Evolutionary conservation across 2,888 invertebrate species (phyloP), one percentile per base, ranked within the genome.

Genomic region (Tachina fera): DNA sequence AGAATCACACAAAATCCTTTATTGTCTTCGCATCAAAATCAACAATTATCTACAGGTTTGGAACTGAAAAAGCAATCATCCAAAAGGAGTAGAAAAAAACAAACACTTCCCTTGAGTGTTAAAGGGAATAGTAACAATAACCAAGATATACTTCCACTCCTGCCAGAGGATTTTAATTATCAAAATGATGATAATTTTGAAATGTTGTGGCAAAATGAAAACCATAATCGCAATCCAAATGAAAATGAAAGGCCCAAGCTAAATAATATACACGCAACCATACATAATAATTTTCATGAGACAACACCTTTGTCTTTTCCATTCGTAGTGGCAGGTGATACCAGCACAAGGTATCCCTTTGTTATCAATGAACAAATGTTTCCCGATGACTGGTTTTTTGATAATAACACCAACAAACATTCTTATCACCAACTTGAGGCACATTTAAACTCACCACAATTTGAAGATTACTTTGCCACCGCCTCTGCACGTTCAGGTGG

Each of bases 401-500:
- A 86, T 22, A 76, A 53, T n/a, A 76, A 81, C 49, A 76, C 71
- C 43, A 84, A 68, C 63, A 41, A n/a, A n/a, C n/a, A 65, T 71
- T 10, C 71, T 3, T 67, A 77, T 13, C 72, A 75, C n/a, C 75
- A 80, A 8, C 39, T 53, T 14, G 19, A 43, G 4, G 8, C 14
- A n/a, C 56, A 71, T 1, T 3, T 45, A 9, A 16, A 72, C 16
- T 14, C 16, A 1, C 1, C 47, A 3, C 75, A 75, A 53, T 63
- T 60, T 1, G 63, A 13, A 22, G 79, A 80, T 47, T 77, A 87
- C 67, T 72, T 80, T 14, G 83, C 84, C 6, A 90, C 89, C 6
- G 90, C 89, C 16, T 87, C 89, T 5, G 81, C 91, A 1, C 91
- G 91, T 51, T 91, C 91, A 1, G 92, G 92, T 0, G 89, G 92